These are phyloP conservation scores for Tiaroga cobitis DNA, from an alignment of 2,797 vertebrate species.

Conservation along the genomic window DNA sequence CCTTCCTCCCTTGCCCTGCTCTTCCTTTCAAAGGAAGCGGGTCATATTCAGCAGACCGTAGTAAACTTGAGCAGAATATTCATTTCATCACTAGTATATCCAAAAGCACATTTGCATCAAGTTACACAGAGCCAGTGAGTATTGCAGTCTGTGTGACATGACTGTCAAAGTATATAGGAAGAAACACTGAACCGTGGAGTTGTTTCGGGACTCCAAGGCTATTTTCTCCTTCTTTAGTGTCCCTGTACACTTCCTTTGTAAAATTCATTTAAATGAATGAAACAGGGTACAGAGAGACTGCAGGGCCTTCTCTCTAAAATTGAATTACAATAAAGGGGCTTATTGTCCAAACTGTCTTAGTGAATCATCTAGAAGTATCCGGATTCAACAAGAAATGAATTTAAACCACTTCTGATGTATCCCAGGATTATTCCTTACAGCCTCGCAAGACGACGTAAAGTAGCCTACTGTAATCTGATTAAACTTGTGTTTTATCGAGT, in stretches of 20 bases:
- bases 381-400: constrained; percentile 29
- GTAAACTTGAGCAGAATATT: constrained; percentile 53
- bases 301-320: constrained; percentile 12
- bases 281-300: constrained; percentile 27
- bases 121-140: constrained; percentile 48
- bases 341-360: constrained; percentile 48
- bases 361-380: background rate
- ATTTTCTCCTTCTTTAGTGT: constrained; percentile 28
- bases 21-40: constrained; percentile 54
- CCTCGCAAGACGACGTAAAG: no score
- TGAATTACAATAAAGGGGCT: constrained; percentile 41
- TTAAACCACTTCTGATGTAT: no score
- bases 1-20: constrained; percentile 48
- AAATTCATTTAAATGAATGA: constrained; percentile 33
- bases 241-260: background rate
- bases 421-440: no score
- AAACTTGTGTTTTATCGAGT: no score
- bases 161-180: constrained; percentile 21
- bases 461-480: no score
- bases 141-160: constrained; percentile 20
- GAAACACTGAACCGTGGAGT: background rate
- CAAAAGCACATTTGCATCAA: constrained; percentile 14
- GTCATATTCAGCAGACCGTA: constrained; percentile 49
- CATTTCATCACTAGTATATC: constrained; percentile 41
- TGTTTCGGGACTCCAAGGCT: background rate